Conservation (phyloP, 2,113 vertebrate genomes). For the Thunnus maccoyii region DNA sequence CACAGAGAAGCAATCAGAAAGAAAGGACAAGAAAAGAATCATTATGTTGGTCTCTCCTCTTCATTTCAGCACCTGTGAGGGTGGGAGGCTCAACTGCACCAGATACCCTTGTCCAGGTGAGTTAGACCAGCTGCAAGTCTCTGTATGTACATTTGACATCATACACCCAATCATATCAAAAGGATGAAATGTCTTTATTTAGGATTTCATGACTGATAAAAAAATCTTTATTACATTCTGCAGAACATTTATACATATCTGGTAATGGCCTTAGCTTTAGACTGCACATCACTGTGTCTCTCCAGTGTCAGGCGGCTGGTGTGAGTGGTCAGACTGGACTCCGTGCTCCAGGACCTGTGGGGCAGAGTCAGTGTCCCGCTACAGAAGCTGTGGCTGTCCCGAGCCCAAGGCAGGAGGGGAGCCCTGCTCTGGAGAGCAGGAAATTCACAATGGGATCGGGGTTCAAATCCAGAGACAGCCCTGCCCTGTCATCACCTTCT, state of each 20-base stretch:
- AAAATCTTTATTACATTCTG: background rate
- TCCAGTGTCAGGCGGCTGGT: slow-evolving; percentile 89
- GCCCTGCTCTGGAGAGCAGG: slow-evolving; percentile 79
- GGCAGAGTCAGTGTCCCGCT: slow-evolving; percentile 84
- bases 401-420: slow-evolving; percentile 80
- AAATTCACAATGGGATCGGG: slow-evolving; percentile 76
- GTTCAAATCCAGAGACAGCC: slow-evolving; percentile 86
- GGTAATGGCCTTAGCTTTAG: background rate
- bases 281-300: background rate
- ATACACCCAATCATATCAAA: background rate
- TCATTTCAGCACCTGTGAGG: slow-evolving; percentile 86
- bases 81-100: slow-evolving; percentile 86
- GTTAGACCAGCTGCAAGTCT: background rate
- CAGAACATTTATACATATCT: too few relatives aligned
- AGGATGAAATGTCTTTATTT: background rate
- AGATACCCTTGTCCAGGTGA: slow-evolving; percentile 86
- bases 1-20: background rate
- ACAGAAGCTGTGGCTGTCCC: slow-evolving; percentile 89
- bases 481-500: slow-evolving; percentile 84
- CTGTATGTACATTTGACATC: background rate
- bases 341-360: slow-evolving; percentile 89
- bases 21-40: background rate
- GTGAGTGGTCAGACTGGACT: slow-evolving; percentile 90
- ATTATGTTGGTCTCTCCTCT: background rate
- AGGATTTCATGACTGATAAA: background rate